Evolutionary conservation across 2,113 vertebrate genomes (phyloP).

Genomic region (Hippoglossus stenolepis): DNA sequence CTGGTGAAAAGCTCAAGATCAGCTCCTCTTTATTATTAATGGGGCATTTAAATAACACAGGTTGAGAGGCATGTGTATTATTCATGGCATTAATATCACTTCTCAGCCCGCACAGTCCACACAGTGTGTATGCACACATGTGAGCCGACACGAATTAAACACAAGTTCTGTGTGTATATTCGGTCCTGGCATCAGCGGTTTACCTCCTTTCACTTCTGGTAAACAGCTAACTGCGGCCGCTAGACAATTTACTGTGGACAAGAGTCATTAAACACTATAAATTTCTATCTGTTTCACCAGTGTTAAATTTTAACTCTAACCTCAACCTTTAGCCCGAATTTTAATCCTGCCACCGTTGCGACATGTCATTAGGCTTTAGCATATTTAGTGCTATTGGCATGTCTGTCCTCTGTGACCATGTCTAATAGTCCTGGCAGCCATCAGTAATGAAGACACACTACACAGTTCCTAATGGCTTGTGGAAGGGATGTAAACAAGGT

Average conservation of each 20-base stretch:
- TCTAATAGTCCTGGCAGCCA: conserved; percentile 64
- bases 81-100: conserved; percentile 18
- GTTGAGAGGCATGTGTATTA: conserved; percentile 23
- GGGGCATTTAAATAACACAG: conserved; percentile 34
- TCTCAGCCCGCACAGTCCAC: conserved; percentile 17
- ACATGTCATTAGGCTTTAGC: conserved; percentile 51
- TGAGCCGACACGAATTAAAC: neutral
- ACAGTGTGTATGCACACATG: neutral
- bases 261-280: conserved; percentile 31
- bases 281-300: conserved; percentile 6
- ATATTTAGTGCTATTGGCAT: conserved; percentile 64
- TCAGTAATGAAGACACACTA: conserved; percentile 65
- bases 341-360: conserved; percentile 45
- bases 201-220: conserved; percentile 17
- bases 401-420: conserved; percentile 55
- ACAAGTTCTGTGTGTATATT: conserved; percentile 21
- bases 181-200: conserved; percentile 20
- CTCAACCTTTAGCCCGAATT: conserved; percentile 39
- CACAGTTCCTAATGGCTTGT: conserved; percentile 51
- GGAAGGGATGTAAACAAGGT: conserved; percentile 69
- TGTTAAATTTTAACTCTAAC: conserved; percentile 25
- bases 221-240: conserved; percentile 30
- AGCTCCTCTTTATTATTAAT: conserved; percentile 38
- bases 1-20: conserved; percentile 10
- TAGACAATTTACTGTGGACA: conserved; percentile 7